phyloP scores from a whole-genome alignment of 2,888 invertebrate species.

The Metopia argyrocephala region DNA sequence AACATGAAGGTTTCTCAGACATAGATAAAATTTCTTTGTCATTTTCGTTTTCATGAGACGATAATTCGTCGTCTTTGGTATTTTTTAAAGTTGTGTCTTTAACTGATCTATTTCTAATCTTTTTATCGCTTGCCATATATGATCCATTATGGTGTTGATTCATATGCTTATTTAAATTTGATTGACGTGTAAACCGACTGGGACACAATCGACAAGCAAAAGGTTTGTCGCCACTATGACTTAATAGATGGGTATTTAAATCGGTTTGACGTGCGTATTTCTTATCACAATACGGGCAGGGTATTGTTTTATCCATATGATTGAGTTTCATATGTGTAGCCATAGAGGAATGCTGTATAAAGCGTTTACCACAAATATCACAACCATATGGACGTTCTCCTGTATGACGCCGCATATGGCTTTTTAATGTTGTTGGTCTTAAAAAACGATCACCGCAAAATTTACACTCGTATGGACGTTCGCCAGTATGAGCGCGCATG shows the following conservation, averaged over 20 bases:
- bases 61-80: background rate
- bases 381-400: constrained; percentile 74
- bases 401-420: constrained; percentile 73
- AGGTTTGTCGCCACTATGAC: constrained; percentile 73
- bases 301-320: constrained; percentile 73
- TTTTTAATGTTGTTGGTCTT: constrained; percentile 71
- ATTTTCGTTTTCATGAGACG: background rate
- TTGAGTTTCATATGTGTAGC: constrained; percentile 74
- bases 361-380: constrained; percentile 72
- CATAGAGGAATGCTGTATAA: constrained; percentile 73
- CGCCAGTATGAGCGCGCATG: constrained; percentile 71
- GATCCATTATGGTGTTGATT: constrained; percentile 70
- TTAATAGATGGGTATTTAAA: constrained; percentile 71
- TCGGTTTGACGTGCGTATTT: constrained; percentile 73
- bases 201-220: constrained; percentile 71
- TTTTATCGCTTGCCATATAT: constrained; percentile 5
- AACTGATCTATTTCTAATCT: background rate
- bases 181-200: constrained; percentile 73
- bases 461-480: constrained; percentile 72
- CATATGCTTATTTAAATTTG: constrained; percentile 73
- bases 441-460: constrained; percentile 72
- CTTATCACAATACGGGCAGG: constrained; percentile 74
- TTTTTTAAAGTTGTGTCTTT: background rate
- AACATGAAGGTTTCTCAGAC: constrained; percentile 12
- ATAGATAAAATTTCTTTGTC: background rate